Evolutionary conservation across 2,888 invertebrate species (phyloP).

Genomic region (Fragum fragum): DNA sequence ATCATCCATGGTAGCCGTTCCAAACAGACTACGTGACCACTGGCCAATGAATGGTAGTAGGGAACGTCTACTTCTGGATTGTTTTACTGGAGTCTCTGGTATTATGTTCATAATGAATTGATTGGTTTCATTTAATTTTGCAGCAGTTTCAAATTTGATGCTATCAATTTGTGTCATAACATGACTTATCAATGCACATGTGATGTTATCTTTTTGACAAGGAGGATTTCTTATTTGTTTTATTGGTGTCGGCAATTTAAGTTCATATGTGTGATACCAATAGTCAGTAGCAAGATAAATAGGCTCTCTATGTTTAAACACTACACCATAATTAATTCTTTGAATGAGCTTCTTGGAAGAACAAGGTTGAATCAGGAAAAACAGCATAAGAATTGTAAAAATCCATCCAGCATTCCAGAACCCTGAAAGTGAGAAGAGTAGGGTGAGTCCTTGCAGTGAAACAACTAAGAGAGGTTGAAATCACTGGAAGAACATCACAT

Average conservation of each 20-base stretch:
- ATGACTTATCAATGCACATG: conserved; percentile 38
- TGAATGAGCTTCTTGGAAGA: conserved; percentile 25
- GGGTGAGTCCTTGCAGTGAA: conserved; percentile 12
- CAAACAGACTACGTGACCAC: conserved; percentile 38
- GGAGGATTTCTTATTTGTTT: conserved; percentile 2
- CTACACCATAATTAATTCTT: conserved; percentile 54
- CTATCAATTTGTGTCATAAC: conserved; percentile 35
- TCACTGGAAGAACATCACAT: conserved; percentile 26
- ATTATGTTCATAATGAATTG: conserved; percentile 16
- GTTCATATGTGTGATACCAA: conserved; percentile 58
- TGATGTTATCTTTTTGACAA: conserved; percentile 13
- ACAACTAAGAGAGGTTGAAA: conserved; percentile 11
- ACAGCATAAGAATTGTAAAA: conserved; percentile 8
- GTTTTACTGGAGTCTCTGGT: conserved; percentile 36
- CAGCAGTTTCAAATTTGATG: conserved; percentile 19
- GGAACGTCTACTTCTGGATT: conserved; percentile 38
- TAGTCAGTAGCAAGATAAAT: conserved; percentile 42
- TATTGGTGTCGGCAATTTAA: conserved; percentile 31
- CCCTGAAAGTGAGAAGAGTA: conserved; percentile 44
- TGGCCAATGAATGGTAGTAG: conserved; percentile 44
- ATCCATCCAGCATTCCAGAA: conserved; percentile 14
- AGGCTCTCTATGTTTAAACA: conserved; percentile 34
- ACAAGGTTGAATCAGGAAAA: conserved; percentile 11
- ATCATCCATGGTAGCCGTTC: conserved; percentile 52
- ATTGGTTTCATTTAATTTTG: conserved; percentile 32